Conservation (phyloP, 2,113 vertebrate genomes). For the Emydocephalus ijimae region DNA sequence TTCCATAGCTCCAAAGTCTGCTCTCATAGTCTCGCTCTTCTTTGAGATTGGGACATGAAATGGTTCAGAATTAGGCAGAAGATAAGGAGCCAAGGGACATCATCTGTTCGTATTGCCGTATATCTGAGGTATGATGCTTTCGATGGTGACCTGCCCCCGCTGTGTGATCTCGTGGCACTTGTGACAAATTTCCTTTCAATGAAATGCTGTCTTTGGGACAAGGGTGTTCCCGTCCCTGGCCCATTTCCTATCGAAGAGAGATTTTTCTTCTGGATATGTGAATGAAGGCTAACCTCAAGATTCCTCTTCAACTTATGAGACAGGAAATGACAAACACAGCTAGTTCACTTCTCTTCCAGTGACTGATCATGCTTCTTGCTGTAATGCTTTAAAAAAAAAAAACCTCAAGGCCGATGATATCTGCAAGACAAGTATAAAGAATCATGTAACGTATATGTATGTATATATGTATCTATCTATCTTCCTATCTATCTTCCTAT, state of each 20-base stretch:
- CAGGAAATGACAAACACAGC: constrained; percentile 29
- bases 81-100: neutral
- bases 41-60: neutral
- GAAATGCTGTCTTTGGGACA: constrained; percentile 79
- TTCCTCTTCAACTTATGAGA: constrained; percentile 35
- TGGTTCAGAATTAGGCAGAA: constrained; percentile 14
- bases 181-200: constrained; percentile 60
- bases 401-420: constrained; percentile 91
- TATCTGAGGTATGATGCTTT: constrained; percentile 37
- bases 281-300: constrained; percentile 52
- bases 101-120: constrained; percentile 15
- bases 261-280: constrained; percentile 56
- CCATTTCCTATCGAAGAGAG: constrained; percentile 44
- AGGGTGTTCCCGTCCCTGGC: constrained; percentile 47
- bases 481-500: no score
- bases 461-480: no score
- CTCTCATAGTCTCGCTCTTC: neutral
- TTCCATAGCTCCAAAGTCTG: constrained; percentile 24
- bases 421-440: constrained; percentile 65
- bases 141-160: neutral
- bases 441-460: neutral
- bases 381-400: neutral
- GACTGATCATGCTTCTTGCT: neutral
- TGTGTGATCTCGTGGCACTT: constrained; percentile 53
- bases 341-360: neutral